A percentile compares a stretch with the other conserved stretches of the same genome.
Evolutionary conservation across 2,888 invertebrate genomes (phyloP).

Genomic region (Phorcus lineatus): DNA sequence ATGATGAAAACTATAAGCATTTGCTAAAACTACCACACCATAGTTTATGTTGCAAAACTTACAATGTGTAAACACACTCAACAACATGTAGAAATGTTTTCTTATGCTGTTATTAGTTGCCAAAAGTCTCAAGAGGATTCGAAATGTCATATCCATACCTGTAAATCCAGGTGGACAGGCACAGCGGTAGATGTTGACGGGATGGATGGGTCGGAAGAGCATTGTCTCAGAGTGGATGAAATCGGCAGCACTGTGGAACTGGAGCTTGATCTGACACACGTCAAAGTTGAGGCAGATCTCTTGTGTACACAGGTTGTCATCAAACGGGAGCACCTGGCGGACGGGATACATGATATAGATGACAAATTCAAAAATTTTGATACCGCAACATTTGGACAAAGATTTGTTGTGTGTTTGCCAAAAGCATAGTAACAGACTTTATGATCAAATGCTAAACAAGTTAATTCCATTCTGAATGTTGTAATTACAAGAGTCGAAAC

Average conservation of each 20-base stretch:
- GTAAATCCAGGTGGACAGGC: slow-evolving; percentile 94
- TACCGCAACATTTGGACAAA: background rate
- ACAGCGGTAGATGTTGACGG: slow-evolving; percentile 94
- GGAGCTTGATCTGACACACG: slow-evolving; percentile 91
- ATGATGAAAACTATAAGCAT: too few species aligned
- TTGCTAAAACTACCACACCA: too few species aligned
- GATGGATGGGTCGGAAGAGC: slow-evolving; percentile 94
- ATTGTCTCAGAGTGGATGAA: slow-evolving; percentile 93
- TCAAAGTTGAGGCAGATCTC: slow-evolving; percentile 97
- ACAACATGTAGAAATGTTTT: background rate
- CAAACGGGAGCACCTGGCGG: slow-evolving; percentile 89
- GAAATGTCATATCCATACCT: slow-evolving; percentile 76
- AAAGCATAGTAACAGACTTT: too few species aligned
- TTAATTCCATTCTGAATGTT: too few species aligned
- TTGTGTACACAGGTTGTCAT: slow-evolving; percentile 95
- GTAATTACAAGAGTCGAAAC: too few species aligned
- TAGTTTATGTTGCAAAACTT: background rate
- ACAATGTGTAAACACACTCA: background rate
- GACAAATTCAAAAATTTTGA: background rate
- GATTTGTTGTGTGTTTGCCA: too few species aligned
- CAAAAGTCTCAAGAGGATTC: too few species aligned
- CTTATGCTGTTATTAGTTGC: too few species aligned
- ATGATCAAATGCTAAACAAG: too few species aligned
- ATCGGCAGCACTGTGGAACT: slow-evolving; percentile 91
- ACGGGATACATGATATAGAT: background rate